Evolutionary conservation across 1,140 invertebrate species (phyloP), one percentile per base, ranked within the genome.

Genomic region (Euwallacea fornicatus): DNA sequence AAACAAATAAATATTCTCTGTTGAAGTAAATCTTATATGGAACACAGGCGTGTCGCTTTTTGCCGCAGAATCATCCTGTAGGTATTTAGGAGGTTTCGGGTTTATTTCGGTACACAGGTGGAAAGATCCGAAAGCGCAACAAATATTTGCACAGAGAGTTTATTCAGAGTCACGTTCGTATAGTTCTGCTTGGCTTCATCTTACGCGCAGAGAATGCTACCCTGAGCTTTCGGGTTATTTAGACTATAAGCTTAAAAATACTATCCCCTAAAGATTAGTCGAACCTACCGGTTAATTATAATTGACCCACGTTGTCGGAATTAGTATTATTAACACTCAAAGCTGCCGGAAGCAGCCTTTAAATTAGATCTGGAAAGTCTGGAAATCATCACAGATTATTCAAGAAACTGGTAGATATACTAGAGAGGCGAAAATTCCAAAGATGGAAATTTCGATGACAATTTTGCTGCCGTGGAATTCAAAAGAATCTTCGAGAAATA

Each of bases 141-240:
- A 76, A 77, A 77, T 78, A 78, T 78, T 78, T 78, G 76, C 74
- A 68, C 73, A 78, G 69, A 66, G 73, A 76, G 76, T 77, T 76
- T 77, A 78, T 78, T 78, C 77, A 60, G 70, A 78, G 77, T 78
- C 77, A 78, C 77, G 77, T 78, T 76, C 76, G 59, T 71, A 78
- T 59, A 78, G 76, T 78, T 78, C 76, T 78, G 76, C 76, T 78
- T 76, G 71, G 76, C 73, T 78, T 76, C 76, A 78, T 77, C 76
- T 77, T 76, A 78, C 75, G 76, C 76, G 73, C 69, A 68, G 63
- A 62, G 74, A 78, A 78, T 76, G 73, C 75, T 76, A 72, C 65
- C 43, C 46, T 47, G 62, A 53, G 71, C 53, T 21, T 73, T 73
- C 66, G 62, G 60, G 66, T 54, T 71, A 65, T 73, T 75, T 75